Conservation (phyloP, 2,113 vertebrate genomes). For the Rattus rattus region DNA sequence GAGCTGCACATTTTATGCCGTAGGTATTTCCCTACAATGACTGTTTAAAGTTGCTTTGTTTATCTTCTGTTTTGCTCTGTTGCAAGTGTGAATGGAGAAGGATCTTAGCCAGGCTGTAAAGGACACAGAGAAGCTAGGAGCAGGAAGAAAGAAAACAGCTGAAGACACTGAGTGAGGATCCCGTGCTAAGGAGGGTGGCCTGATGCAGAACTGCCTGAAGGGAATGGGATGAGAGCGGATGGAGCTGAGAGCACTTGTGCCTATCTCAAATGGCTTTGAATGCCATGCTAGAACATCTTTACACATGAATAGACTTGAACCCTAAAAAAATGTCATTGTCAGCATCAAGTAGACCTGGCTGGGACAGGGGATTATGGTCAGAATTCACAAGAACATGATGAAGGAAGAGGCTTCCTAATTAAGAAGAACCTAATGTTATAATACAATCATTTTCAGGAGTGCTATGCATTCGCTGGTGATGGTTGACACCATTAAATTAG, state of each 20-base stretch:
- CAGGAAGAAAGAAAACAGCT: not conserved
- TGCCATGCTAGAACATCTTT: not conserved
- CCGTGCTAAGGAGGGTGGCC: not conserved
- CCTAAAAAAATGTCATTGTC: not conserved
- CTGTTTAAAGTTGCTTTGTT: not conserved
- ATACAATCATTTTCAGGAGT: not conserved
- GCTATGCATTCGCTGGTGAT: not conserved
- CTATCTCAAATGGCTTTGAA: not conserved
- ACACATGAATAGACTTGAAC: not conserved
- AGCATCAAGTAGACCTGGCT: not conserved
- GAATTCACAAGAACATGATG: not conserved
- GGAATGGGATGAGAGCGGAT: not conserved
- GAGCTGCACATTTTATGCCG: not conserved
- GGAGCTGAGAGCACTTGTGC: not conserved
- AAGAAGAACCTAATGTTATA: too few relatives aligned
- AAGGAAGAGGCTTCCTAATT: not conserved
- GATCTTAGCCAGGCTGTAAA: not conserved
- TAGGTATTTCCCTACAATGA: not conserved
- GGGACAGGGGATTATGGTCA: not conserved
- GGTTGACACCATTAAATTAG: not conserved
- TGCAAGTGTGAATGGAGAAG: not conserved
- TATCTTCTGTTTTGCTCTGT: not conserved
- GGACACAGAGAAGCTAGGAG: not conserved
- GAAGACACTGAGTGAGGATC: not conserved
- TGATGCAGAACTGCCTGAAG: not conserved